Base-by-base conservation (phyloP, 1,140 invertebrate species). In the Heliothis subflexa region DNA sequence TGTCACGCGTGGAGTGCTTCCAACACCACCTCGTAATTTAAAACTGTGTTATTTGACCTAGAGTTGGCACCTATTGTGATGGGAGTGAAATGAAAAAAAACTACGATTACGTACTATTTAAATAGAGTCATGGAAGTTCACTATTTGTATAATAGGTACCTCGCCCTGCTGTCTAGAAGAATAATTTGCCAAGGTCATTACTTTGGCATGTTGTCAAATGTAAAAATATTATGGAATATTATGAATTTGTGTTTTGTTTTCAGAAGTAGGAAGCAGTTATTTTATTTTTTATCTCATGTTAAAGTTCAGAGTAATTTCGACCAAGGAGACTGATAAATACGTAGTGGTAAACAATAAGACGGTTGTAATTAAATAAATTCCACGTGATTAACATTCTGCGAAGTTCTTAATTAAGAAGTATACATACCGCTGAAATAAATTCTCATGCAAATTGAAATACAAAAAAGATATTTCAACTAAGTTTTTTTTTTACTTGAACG, bases 201-300 rank as follows among this genome's bases (percentile, higher is more conserved):
- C 18, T 33, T 86, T 86, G 85, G 85, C 85, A 55, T 45, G 2
- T 33, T 66, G 62, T 83, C 85, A 86, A 85, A 79, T 70, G 74
- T 83, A 78, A 80, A 78, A 81, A 52, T 55, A 40, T 76, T 64
- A 64, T 40, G 57, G 18, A 64, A 11, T 50, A 62, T 14, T 40
- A 76, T 66, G 50, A 33, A 45, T 66, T 62, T 54, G 74, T 76
- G 54, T 74, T 74, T 49, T 64, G 54, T 64, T 47, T 52, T 3
- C 16, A 64, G 57, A 74, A 9, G 49, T 21, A 13, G 72, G 72
- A 61, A 74, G 18, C 14, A 18, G n/a, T 18, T 71, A 33, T 40
- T 70, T 55, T 9, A 16, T 12, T 14, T 71, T 54, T 71, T 71
- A 71, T 71, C 68, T 54, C 3, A 40, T 14, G 68, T 71, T 55